phyloP scores from a whole-genome alignment of 2,888 invertebrate genomes.

The Idaea biselata region DNA sequence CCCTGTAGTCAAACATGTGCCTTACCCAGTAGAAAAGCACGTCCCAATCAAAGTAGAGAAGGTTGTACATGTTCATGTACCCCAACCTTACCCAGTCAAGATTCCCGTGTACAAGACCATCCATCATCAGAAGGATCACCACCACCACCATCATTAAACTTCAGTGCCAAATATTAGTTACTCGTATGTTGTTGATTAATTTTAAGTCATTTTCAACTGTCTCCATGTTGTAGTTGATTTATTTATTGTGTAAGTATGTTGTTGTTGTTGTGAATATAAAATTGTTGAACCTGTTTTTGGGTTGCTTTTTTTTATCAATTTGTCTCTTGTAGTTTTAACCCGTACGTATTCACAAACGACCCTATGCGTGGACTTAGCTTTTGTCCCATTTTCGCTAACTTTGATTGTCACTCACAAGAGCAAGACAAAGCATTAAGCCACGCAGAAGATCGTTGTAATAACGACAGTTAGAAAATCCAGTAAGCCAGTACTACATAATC shows the following conservation, averaged over 20 bases:
- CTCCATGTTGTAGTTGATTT: conserved; percentile 79
- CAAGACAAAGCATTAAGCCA: too few relatives aligned
- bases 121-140: conserved; percentile 77
- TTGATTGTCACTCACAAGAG: too few relatives aligned
- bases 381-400: too few relatives aligned
- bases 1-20: conserved; percentile 85
- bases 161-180: conserved; percentile 46
- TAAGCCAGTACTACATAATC: too few relatives aligned
- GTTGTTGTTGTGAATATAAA: conserved; percentile 39
- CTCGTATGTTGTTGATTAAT: conserved; percentile 64
- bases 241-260: conserved; percentile 68
- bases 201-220: conserved; percentile 81
- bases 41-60: conserved; percentile 87
- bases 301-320: conserved; percentile 4
- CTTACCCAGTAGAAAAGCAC: conserved; percentile 87
- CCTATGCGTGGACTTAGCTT: too few relatives aligned
- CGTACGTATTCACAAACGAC: too few relatives aligned
- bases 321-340: conserved; percentile 4
- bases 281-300: neutral
- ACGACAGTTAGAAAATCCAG: too few relatives aligned
- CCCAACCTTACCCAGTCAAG: conserved; percentile 88
- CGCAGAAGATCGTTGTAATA: too few relatives aligned
- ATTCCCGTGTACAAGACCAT: conserved; percentile 84
- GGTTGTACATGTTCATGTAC: conserved; percentile 87
- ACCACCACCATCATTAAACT: conserved; percentile 40